phyloP scores from a whole-genome alignment of 2,888 invertebrate species.

The Ellobium chinense region DNA sequence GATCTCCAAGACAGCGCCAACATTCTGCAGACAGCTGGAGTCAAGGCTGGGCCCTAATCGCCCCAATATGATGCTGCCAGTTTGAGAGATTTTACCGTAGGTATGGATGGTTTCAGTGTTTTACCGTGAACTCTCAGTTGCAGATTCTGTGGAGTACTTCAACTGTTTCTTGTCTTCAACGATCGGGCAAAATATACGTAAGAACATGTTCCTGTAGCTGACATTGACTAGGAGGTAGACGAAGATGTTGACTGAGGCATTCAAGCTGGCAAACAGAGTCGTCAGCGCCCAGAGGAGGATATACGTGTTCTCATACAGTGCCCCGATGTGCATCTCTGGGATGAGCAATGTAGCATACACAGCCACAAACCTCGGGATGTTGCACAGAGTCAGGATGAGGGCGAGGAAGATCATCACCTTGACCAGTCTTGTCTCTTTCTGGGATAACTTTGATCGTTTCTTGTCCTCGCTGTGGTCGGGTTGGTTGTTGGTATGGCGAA shows the following conservation, averaged over 20 bases:
- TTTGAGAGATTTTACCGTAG: too few relatives aligned
- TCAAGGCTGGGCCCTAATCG: too few relatives aligned
- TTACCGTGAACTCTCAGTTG: too few relatives aligned
- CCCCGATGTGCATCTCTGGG: neutral
- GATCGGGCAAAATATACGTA: neutral
- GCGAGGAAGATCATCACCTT: constrained; percentile 7
- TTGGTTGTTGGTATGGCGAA: neutral
- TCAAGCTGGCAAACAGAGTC: neutral
- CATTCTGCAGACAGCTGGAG: too few relatives aligned
- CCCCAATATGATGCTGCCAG: too few relatives aligned
- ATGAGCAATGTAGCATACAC: neutral
- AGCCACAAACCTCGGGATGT: constrained; percentile 13
- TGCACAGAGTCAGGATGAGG: constrained; percentile 2
- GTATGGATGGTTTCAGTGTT: too few relatives aligned
- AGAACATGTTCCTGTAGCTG: neutral
- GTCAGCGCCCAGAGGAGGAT: neutral
- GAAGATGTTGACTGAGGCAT: constrained; percentile 1
- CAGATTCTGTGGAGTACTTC: too few relatives aligned
- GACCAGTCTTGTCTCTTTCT: constrained; percentile 9
- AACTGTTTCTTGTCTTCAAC: too few relatives aligned
- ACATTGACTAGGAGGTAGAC: neutral
- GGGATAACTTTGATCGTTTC: neutral
- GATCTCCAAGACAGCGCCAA: too few relatives aligned
- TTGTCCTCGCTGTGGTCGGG: neutral
- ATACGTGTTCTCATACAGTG: neutral